Evolutionary conservation across 2,797 vertebrate species (phyloP).

Genomic region (Manis pentadactyla): DNA sequence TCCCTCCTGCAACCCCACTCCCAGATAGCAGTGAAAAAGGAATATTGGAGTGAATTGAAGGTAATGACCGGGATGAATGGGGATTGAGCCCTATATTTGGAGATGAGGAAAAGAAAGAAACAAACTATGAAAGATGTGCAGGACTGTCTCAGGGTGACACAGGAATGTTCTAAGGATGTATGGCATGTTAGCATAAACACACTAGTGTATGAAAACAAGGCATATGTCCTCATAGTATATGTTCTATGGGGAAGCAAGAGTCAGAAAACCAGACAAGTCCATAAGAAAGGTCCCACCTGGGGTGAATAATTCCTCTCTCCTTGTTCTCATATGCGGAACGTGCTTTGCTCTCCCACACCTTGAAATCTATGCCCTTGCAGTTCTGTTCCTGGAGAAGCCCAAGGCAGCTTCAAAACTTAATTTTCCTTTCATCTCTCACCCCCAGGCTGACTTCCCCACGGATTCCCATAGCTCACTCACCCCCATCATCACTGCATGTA

Average conservation of each 20-base stretch:
- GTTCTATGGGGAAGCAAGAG: not conserved
- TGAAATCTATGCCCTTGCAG: not conserved
- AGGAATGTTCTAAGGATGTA: not conserved
- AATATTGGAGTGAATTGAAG: not conserved
- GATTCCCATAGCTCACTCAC: not conserved
- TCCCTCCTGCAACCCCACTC: not conserved
- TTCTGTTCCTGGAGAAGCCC: not conserved
- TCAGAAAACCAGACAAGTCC: not conserved
- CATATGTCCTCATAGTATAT: too few species aligned
- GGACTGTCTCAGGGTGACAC: fast-evolving
- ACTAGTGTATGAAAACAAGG: not conserved
- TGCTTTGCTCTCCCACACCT: not conserved
- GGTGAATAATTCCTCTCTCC: fast-evolving
- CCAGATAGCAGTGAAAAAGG: not conserved
- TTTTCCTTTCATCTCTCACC: not conserved
- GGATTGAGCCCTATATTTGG: not conserved
- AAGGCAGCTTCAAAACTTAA: not conserved
- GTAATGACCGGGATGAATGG: not conserved
- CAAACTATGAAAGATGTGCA: not conserved
- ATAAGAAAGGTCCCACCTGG: not conserved
- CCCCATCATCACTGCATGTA: fast-evolving
- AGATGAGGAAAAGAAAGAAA: not conserved
- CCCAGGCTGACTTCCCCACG: too few species aligned
- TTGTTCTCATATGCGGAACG: fast-evolving
- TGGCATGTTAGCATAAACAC: not conserved